A percentile compares a stretch with the other conserved stretches of the same genome.
Evolutionary conservation across 2,113 vertebrate genomes (phyloP).

Genomic region (Ifrita kowaldi): DNA sequence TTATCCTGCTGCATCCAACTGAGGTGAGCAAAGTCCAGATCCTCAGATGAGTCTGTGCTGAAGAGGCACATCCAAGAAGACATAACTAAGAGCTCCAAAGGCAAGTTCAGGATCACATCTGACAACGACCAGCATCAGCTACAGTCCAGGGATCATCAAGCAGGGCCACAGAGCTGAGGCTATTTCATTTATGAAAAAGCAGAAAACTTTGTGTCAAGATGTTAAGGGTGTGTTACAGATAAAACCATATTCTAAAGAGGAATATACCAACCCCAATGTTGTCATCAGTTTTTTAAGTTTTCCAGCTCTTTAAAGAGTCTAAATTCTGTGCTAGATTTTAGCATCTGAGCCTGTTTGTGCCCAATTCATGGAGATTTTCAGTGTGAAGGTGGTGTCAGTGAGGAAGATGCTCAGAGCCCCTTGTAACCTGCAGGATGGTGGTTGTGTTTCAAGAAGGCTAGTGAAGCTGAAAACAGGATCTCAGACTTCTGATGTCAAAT

Average conservation of each 20-base stretch:
- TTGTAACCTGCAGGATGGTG: neutral
- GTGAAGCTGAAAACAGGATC: neutral
- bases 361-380: neutral
- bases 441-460: neutral
- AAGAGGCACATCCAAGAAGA: neutral
- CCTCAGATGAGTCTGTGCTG: too few species aligned
- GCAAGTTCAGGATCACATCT: neutral
- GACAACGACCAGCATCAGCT: fast-evolving
- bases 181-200: neutral
- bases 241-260: neutral
- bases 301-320: neutral
- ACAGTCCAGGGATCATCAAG: neutral
- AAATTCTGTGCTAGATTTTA: neutral
- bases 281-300: neutral
- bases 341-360: neutral
- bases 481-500: neutral
- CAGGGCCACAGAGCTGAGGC: neutral
- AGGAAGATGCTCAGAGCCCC: neutral
- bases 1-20: fast-evolving
- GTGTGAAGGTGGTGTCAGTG: neutral
- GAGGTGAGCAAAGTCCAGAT: neutral
- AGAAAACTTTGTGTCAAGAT: fast-evolving
- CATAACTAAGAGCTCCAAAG: neutral
- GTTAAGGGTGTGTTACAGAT: neutral
- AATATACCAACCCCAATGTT: fast-evolving